These are phyloP conservation scores for Chloromyia formosa DNA, from an alignment of 2,888 invertebrate genomes.

Conservation along the genomic window DNA sequence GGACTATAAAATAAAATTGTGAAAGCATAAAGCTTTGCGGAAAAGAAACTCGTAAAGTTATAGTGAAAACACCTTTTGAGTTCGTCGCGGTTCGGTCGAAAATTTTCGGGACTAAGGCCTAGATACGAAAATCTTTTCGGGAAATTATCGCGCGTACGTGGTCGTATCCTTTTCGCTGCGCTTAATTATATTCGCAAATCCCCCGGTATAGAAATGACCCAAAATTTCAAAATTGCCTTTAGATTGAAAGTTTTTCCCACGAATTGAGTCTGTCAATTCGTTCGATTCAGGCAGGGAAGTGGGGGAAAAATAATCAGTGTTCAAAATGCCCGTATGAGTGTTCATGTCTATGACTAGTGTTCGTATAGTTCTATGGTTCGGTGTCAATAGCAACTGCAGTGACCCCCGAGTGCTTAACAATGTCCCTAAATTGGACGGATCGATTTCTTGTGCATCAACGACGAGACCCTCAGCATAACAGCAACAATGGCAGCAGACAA, in stretches of 20 bases:
- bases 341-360: constrained; percentile 1
- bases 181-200: background rate
- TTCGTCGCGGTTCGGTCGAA: too few species aligned
- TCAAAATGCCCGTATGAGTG: constrained; percentile 17
- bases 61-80: too few species aligned
- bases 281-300: too few species aligned
- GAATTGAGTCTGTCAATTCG: background rate
- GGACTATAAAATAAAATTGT: constrained; percentile 22
- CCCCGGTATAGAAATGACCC: background rate
- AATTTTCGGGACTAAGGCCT: background rate
- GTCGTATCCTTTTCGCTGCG: background rate
- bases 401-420: constrained; percentile 38
- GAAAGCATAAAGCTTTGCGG: background rate
- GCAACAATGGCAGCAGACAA: constrained; percentile 1
- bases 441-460: constrained; percentile 18
- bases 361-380: constrained; percentile 1
- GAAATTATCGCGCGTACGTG: background rate
- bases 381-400: constrained; percentile 26
- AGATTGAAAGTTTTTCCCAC: background rate
- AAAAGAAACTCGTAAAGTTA: background rate
- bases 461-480: background rate
- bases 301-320: background rate
- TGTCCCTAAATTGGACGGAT: constrained; percentile 39
- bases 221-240: background rate
- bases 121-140: background rate